Conservation (phyloP, 2,113 vertebrate genomes). For the Scortum barcoo region DNA sequence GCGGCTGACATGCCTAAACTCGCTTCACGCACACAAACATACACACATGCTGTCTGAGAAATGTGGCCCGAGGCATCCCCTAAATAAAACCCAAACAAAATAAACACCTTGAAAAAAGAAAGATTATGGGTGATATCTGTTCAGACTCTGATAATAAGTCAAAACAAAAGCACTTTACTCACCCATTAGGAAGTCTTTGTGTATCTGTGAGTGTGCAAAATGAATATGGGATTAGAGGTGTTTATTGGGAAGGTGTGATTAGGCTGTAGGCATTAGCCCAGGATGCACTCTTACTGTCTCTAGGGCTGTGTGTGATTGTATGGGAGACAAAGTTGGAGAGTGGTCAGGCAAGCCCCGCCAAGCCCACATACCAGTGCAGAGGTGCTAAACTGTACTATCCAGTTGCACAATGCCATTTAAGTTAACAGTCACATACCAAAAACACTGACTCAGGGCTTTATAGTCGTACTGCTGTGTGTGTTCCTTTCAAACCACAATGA, state of each 20-base stretch:
- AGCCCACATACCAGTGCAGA: slow-evolving; percentile 74
- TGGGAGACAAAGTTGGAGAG: slow-evolving; percentile 6
- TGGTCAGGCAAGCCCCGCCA: slow-evolving; percentile 66
- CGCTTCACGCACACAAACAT: slow-evolving; percentile 23
- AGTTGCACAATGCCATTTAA: slow-evolving; percentile 66
- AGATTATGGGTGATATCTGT: background rate
- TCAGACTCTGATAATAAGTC: slow-evolving; percentile 9
- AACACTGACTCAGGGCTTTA: slow-evolving; percentile 51
- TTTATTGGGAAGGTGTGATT: slow-evolving; percentile 16
- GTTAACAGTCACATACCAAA: slow-evolving; percentile 62
- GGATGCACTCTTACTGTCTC: slow-evolving; percentile 6
- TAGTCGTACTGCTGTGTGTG: slow-evolving; percentile 18
- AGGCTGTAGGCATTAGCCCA: slow-evolving; percentile 2
- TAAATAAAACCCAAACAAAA: slow-evolving; percentile 5
- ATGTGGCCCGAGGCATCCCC: slow-evolving; percentile 29
- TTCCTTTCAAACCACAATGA: background rate
- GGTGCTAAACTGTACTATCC: slow-evolving; percentile 61
- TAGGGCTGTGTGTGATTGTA: background rate
- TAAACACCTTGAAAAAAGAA: slow-evolving; percentile 19
- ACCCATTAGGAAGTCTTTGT: background rate
- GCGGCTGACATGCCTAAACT: slow-evolving; percentile 53
- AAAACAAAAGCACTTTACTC: slow-evolving; percentile 4
- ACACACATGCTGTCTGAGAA: slow-evolving; percentile 30
- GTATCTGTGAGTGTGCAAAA: background rate
- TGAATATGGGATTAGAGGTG: background rate